Base-by-base conservation (phyloP, 2,797 vertebrate genomes). In the Crossoptilon crossoptilon region DNA sequence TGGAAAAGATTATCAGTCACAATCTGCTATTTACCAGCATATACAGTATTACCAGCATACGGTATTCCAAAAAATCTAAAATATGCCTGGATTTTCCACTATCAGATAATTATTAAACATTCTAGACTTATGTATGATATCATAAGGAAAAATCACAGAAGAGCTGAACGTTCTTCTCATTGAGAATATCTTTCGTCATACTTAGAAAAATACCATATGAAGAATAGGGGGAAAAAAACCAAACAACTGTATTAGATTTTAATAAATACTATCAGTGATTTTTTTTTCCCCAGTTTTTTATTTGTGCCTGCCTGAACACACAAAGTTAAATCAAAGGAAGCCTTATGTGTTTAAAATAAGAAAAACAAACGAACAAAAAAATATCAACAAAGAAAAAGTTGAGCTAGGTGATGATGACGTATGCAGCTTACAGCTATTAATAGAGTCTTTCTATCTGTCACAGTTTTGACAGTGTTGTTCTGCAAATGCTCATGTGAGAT, bases 281-380 rank as follows among this genome's bases (percentile, higher is more conserved):
- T 76, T 94, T 76, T 88, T 91, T 92, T 59, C 5, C 21, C 84
- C 37, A 31, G 23, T 87, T 84, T 81, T 90, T 6, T 75, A 86
- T 49, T 90, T 94, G 51, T 93, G 41, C 31, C 59, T 92, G 12
- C 41, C 35, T 82, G 64, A 79, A 82, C 33, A 14, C n/a, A 48
- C 79, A 84, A 79, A 84, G 78, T 73, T 89, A 85, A 84, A n/a
- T 70, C 21, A 73, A 85, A 87, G 26, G 9, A 91, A 81, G 12
- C 1, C 10, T 21, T 55, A 43, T 16, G 22, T 87, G 15, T 79
- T 87, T 83, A 71, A 83, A 82, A 78, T 3, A 88, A 60, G 39
- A 41, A 92, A 75, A 84, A 14, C 12, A 63, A 76, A 91, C 31
- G 2, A 26, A 49, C 23, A 49, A 24, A 49, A 49, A 24, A 24